phyloP scores from a whole-genome alignment of 1,140 invertebrate genomes.

The Octopus sinensis region DNA sequence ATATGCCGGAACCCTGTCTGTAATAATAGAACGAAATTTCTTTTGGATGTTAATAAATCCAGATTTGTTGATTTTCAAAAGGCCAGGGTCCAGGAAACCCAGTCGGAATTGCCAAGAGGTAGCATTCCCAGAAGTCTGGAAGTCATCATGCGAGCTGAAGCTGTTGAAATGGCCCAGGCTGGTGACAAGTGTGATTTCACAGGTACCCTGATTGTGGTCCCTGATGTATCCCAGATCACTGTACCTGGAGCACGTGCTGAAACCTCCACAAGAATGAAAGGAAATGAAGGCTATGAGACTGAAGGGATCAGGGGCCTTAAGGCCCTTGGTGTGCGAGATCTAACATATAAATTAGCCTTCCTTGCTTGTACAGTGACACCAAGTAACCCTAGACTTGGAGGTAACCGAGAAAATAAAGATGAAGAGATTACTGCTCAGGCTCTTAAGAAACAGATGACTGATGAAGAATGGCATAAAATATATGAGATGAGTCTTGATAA shows the following conservation, averaged over 20 bases:
- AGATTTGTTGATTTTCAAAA: slow-evolving; percentile 99
- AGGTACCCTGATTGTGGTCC: slow-evolving; percentile 93
- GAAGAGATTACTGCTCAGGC: slow-evolving; percentile 73
- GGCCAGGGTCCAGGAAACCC: slow-evolving; percentile 95
- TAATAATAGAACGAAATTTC: slow-evolving; percentile 83
- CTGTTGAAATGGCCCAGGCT: slow-evolving; percentile 93
- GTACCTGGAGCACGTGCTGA: slow-evolving; percentile 81
- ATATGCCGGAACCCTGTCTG: slow-evolving; percentile 96
- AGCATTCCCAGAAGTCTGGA: slow-evolving; percentile 94
- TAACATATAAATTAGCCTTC: slow-evolving; percentile 94
- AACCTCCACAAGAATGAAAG: slow-evolving; percentile 70
- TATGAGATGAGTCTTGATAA: slow-evolving; percentile 95
- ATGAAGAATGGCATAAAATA: slow-evolving; percentile 91
- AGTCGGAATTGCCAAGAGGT: slow-evolving; percentile 92
- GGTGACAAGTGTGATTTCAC: slow-evolving; percentile 92
- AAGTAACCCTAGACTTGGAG: slow-evolving; percentile 72
- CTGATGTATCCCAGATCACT: slow-evolving; percentile 86
- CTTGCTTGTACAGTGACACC: slow-evolving; percentile 87
- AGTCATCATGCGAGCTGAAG: slow-evolving; percentile 91
- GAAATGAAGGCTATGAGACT: slow-evolving; percentile 67
- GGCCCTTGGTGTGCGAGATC: slow-evolving; percentile 88
- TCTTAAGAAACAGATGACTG: slow-evolving; percentile 91
- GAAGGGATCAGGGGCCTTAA: slow-evolving; percentile 91
- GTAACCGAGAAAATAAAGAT: slow-evolving; percentile 55
- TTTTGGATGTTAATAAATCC: slow-evolving; percentile 89